Evolutionary conservation across 2,888 invertebrate genomes (phyloP).

Genomic region (Stenchaetothrips biformis): DNA sequence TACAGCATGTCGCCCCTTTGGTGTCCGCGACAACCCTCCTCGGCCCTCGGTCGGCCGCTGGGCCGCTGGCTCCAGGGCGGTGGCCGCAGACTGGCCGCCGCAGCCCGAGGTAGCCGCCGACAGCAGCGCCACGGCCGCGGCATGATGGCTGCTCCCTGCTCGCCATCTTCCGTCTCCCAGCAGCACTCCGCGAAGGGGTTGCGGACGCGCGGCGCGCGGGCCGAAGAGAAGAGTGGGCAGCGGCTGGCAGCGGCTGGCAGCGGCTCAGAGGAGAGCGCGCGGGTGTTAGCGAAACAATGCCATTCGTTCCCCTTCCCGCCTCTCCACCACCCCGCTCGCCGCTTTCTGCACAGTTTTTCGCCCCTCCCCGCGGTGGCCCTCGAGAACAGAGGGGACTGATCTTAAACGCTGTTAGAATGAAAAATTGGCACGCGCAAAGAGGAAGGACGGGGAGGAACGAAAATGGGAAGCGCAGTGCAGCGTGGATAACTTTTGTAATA

Average conservation of each 20-base stretch:
- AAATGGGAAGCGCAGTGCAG: background rate
- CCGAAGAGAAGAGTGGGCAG: no score
- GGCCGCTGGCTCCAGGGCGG: background rate
- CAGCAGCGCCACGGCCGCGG: background rate
- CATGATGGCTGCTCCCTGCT: background rate
- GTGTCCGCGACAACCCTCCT: background rate
- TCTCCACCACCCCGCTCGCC: conserved; percentile 33
- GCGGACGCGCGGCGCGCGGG: background rate
- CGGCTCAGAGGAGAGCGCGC: conserved; percentile 1
- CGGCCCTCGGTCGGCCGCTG: background rate
- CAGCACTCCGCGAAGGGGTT: background rate
- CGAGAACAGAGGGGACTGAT: conserved; percentile 26
- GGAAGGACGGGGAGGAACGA: background rate
- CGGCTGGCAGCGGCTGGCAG: background rate
- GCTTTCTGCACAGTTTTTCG: conserved; percentile 35
- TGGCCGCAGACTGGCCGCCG: background rate
- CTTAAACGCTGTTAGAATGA: conserved; percentile 15
- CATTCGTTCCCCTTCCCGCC: conserved; percentile 29
- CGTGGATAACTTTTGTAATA: background rate
- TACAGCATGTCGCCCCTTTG: background rate
- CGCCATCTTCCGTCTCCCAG: no score
- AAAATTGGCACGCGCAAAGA: background rate
- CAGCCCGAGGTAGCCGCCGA: background rate
- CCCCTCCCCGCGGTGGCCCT: conserved; percentile 32
- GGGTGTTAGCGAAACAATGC: conserved; percentile 18